Evolutionary conservation across 2,888 invertebrate genomes (phyloP).

Genomic region (Volucella inanis): DNA sequence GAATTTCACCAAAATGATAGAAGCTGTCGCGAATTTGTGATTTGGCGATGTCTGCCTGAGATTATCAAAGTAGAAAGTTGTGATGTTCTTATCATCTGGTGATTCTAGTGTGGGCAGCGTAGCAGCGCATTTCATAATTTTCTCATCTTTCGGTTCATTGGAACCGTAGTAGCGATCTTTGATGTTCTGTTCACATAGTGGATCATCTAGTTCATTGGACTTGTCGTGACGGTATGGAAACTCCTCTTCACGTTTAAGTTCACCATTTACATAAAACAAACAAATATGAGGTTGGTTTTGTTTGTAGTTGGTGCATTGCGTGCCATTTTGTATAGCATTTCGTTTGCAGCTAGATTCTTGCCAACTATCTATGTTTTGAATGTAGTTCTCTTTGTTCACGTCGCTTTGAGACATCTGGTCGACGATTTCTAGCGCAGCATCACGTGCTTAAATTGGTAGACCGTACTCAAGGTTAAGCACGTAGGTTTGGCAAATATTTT

Average conservation of each 20-base stretch:
- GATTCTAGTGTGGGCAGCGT: slow-evolving; percentile 97
- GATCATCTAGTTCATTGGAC: slow-evolving; percentile 97
- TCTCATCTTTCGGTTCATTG: slow-evolving; percentile 97
- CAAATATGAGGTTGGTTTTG: slow-evolving; percentile 96
- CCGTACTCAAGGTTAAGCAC: slow-evolving; percentile 95
- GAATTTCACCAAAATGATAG: slow-evolving; percentile 99
- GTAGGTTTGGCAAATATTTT: slow-evolving; percentile 97
- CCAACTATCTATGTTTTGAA: slow-evolving; percentile 92
- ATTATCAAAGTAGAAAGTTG: slow-evolving; percentile 98
- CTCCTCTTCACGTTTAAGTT: slow-evolving; percentile 96
- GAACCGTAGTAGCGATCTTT: slow-evolving; percentile 95
- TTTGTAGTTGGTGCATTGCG: slow-evolving; percentile 95
- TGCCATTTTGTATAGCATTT: slow-evolving; percentile 92
- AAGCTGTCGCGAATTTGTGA: slow-evolving; percentile 97
- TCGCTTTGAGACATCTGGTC: slow-evolving; percentile 94
- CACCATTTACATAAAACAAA: slow-evolving; percentile 97
- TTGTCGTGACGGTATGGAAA: slow-evolving; percentile 97
- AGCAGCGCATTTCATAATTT: slow-evolving; percentile 92
- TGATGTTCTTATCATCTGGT: slow-evolving; percentile 97
- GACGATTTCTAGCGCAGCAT: slow-evolving; percentile 92
- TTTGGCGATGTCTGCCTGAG: slow-evolving; percentile 94
- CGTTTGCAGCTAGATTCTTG: slow-evolving; percentile 89
- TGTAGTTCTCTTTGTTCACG: slow-evolving; percentile 95
- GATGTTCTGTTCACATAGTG: slow-evolving; percentile 95
- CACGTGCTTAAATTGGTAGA: slow-evolving; percentile 91